Base-by-base conservation (phyloP, 2,888 invertebrate genomes). In the Tipula confusa region DNA sequence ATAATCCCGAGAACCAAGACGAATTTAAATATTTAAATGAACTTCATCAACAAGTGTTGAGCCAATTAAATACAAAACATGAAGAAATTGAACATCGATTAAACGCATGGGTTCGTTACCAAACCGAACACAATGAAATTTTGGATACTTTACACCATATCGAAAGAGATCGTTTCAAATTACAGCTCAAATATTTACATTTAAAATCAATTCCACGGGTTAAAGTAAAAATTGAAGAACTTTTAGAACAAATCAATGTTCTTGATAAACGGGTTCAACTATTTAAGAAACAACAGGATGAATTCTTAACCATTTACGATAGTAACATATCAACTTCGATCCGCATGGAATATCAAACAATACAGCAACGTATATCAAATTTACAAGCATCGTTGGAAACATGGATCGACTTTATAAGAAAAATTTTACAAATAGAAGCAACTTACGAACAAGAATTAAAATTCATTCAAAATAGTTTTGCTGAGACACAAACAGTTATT, bases 131-230 rank as follows among this genome's bases (percentile, higher is more conserved):
- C 87, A 92, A 92, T 0, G 92, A 92, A 83, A 89, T 97, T 3
- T 90, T 96, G n/a, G 90, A 92, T 33, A 96, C 96, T 96, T 90
- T 97, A 82, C 94, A 95, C 86, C 94, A 94, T 84, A 92, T 94
- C 86, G 97, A 97, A 88, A 91, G 93, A 29, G 96, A 96, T 86
- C 93, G 95, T 79, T 93, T 94, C 86, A 92, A 93, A 85, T 90
- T 97, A 80, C 95, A 96, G 87, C 90, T 97, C 28, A 91, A 95
- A 86, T 96, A 96, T 87, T 93, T 97, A 18, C 95, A 96, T 86
- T 91, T 96, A 33, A 93, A 94, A 87, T 92, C 94, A 83, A 91
- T 97, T 86, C 93, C 94, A 29, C 94, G 94, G 87, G 91, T 95
- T 83, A 90, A 95, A 83, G 89, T 91, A 13, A 92, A 93, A 85